These are phyloP conservation scores for Pelobates fuscus DNA, from an alignment of 2,113 vertebrate genomes.

Conservation along the genomic window DNA sequence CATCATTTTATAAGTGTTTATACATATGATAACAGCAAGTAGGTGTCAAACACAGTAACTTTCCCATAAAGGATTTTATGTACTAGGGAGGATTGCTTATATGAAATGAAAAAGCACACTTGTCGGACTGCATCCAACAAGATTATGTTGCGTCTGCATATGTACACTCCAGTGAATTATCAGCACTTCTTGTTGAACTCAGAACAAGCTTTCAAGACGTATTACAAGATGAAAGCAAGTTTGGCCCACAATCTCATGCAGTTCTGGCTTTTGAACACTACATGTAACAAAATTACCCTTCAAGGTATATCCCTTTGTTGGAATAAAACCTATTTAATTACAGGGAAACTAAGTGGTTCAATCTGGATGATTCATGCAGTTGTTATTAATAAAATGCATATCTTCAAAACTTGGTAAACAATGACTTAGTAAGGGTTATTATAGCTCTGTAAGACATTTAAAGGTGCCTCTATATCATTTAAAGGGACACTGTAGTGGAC, in stretches of 20 bases:
- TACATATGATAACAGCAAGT: constrained; percentile 11
- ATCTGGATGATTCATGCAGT: constrained; percentile 7
- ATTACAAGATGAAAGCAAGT: constrained; percentile 12
- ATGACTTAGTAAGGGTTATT: not conserved
- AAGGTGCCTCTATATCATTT: too few relatives aligned
- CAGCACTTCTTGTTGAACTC: not conserved
- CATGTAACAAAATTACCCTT: constrained; percentile 1
- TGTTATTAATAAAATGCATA: constrained; percentile 2
- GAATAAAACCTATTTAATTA: not conserved
- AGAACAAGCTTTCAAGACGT: constrained; percentile 14
- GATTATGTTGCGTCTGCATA: not conserved
- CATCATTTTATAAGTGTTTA: constrained; percentile 1
- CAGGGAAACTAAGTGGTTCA: not conserved
- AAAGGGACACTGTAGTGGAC: too few relatives aligned
- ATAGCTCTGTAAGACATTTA: not conserved
- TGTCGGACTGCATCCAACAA: not conserved
- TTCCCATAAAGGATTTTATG: constrained; percentile 17
- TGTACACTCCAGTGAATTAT: not conserved
- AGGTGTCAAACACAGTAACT: constrained; percentile 5
- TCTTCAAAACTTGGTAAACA: too few relatives aligned
- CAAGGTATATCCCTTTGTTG: not conserved
- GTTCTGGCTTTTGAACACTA: not conserved
- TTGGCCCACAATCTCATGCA: constrained; percentile 1
- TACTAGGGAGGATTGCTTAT: not conserved
- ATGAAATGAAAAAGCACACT: not conserved